Base-by-base conservation (phyloP, 2,113 vertebrate species). In the Herpailurus yagouaroundi region DNA sequence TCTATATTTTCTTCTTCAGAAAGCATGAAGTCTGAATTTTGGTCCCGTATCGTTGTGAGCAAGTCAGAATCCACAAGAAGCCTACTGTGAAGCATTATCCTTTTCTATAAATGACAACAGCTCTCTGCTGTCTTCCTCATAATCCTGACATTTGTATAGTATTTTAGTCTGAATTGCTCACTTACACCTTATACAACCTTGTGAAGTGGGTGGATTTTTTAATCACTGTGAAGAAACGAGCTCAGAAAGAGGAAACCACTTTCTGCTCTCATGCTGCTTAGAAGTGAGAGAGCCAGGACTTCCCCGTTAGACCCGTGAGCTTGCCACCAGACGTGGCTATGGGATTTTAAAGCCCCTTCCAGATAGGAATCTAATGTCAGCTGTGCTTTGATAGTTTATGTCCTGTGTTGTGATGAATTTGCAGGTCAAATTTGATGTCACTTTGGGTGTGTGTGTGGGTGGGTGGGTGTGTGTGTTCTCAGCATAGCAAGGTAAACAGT, bases 151-250 rank as follows among this genome's bases (percentile, higher is more conserved):
- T 94, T 94, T 80, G 11, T 90, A 3, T 74, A 63, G 18, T 60
- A 76, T 88, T 92, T 97, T 80, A 84, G 33, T 74, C 81, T 57
- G 73, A 94, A 48, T 86, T 95, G 83, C 91, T 89, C 68, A 68
- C 79, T 55, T 94, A 96, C 63, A 15, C 84, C 50, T 84, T 41
- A 55, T 21, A 31, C 23, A 66, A 16, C 68, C 14, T 63, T 60
- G 33, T 3, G 38, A 64, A 88, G 74, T 95, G 80, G 68, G 69
- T 95, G 36, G 87, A n/a, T 68, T 80, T 92, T 84, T 66, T 31
- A 48, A 48, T 31, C 33, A n/a, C 16, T 23, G 16, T 85, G 60
- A 91, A 94, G 79, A 91, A 73, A 50, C 4, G 60, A 16, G 3
- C 31, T 79, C 29, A 15, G 36, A 52, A 48, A 85, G 11, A 68